Percentiles rank a stretch among this genome's conserved stretches.
phyloP scores from a whole-genome alignment of 2,888 invertebrate species.

The Schizotus pectinicornis region DNA sequence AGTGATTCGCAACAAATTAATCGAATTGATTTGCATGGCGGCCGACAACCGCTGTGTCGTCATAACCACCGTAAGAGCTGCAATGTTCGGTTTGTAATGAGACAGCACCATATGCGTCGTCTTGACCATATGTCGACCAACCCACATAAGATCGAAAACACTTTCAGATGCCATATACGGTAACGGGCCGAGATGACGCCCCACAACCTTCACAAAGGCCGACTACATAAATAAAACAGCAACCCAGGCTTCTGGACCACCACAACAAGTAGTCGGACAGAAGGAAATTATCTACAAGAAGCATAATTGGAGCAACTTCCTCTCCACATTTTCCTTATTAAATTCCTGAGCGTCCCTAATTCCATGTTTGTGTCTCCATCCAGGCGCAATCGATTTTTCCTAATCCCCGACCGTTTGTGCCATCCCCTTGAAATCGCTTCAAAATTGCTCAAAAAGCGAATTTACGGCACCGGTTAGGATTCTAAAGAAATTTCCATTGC shows the following conservation, averaged over 20 bases:
- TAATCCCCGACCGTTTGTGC: no score
- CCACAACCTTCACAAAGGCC: conserved; percentile 42
- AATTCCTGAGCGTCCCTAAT: no score
- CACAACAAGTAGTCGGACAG: no score
- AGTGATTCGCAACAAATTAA: conserved; percentile 19
- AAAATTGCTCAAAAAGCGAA: no score
- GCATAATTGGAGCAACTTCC: no score
- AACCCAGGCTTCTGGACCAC: neutral
- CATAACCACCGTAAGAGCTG: conserved; percentile 20
- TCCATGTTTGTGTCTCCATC: no score
- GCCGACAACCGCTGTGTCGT: conserved; percentile 6
- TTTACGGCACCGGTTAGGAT: no score
- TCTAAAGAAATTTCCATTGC: no score
- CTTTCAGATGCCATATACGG: conserved; percentile 47
- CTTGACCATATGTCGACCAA: conserved; percentile 46
- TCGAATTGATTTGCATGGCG: conserved; percentile 15
- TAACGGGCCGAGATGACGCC: conserved; percentile 34
- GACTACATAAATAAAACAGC: conserved; percentile 35
- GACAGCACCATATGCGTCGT: conserved; percentile 29
- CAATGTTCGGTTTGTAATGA: conserved; percentile 23
- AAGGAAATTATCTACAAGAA: no score
- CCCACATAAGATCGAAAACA: conserved; percentile 48
- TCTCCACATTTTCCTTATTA: no score
- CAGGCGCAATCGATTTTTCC: no score
- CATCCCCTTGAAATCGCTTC: no score